Evolutionary conservation across 2,797 vertebrate species (phyloP), one percentile per base, ranked within the genome.

Genomic region (Cyprinodon diabolis): DNA sequence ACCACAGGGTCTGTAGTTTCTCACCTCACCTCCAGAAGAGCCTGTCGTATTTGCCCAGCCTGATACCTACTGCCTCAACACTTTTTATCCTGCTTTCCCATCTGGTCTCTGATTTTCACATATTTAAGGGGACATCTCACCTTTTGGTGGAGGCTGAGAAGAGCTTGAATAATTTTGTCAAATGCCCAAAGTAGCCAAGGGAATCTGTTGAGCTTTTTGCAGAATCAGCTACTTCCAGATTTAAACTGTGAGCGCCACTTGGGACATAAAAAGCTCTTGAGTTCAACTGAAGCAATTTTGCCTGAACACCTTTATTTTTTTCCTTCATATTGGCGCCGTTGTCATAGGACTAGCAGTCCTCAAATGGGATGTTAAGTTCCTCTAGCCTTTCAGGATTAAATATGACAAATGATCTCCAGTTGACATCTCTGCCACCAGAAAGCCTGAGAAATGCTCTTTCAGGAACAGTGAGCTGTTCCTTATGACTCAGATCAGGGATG

Each of bases 61-160:
- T 70, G 76, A 56, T 70, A 75, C 15, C 72, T 6, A 79, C 15
- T 60, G 71, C 80, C 25, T 71, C n/a, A 45, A 70, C 63, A 58
- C 75, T 85, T 60, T 84, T 62, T 49, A 76, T 67, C 25, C 63
- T 15, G 30, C 74, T 76, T 48, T 84, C 77, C 72, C 69, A 79
- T 52, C 66, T 82, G 10, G 79, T 85, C 23, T 84, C 75, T 74
- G 15, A 23, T 73, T 13, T 77, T 69, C 0, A 78, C 60, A 55
- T 81, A 13, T 71, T 75, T 23, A 75, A 23, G 37, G 83, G 70
- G 25, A 84, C 17, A 49, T 25, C 45, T 57, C 75, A 83, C 40
- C 75, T 78, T 6, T 77, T 60, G 14, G 55, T 67, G 54, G 68
- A 74, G 40, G 67, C 60, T 37, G 51, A 72, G 37, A 30, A 30